Base-by-base conservation (phyloP, 1,140 invertebrate species). In the Drosophila nikananu region DNA sequence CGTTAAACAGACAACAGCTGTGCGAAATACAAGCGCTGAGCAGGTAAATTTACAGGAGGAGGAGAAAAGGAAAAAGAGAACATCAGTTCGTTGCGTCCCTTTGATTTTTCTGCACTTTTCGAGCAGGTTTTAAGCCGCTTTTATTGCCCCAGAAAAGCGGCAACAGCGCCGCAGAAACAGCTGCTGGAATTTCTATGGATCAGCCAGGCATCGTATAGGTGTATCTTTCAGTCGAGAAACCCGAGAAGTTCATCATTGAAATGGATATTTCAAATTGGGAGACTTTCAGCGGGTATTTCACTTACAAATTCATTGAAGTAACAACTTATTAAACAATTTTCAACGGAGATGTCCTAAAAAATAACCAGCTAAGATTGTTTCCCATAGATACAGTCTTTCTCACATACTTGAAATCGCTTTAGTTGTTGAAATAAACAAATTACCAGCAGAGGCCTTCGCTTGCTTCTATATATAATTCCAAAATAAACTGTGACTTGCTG, bases 1-100 rank as follows among this genome's bases (percentile, higher is more conserved):
- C 61, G 65, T 77, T 67, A 44, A 68, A 75, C 80, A 67, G 52
- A 66, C 83, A 86, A 86, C 84, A 87, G 83, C 83, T 87, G 83
- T 80, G 78, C 52, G 60, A 63, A 52, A 70, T 64, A 61, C 58
- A 58, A 62, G 60, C 48, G 52, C 6, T 23, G 7, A 70, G 41
- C 58, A 25, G 21, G 48, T n/a, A 49, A 64, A 63, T 17, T 46
- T 32, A 25, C 35, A 15, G 8, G 32, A 35, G 25, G 42, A 25
- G 15, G 27, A 12, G 21, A n/a, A 17, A 13, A 30, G 21, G 12
- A 7, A 3, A 23, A 21, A 37, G 48, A 13, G 17, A 32, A 54
- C 66, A 27, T 51, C 25, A 27, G 48, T 48, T 23, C 13, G n/a
- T 59, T 71, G 66, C 55, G 63, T 30, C 30, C 58, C 42, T 46